These are phyloP conservation scores for Calcarius ornatus DNA, from an alignment of 2,113 vertebrate species.

Conservation along the genomic window DNA sequence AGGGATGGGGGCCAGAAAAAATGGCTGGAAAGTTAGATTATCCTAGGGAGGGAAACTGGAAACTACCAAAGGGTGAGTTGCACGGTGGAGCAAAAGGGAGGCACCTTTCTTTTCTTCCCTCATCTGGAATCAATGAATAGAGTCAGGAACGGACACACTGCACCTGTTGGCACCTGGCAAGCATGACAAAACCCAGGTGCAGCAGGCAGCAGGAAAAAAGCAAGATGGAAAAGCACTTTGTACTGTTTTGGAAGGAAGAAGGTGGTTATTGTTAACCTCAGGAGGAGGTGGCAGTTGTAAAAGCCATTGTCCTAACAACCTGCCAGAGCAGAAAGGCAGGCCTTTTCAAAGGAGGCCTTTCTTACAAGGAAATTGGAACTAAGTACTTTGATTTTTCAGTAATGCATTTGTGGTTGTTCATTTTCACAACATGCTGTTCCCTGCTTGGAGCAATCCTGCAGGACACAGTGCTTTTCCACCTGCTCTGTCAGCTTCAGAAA, in stretches of 20 bases:
- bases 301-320: not conserved
- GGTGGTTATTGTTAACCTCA: not conserved
- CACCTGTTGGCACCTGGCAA: not conserved
- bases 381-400: constrained; percentile 13
- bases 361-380: not conserved
- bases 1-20: not conserved
- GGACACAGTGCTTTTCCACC: not conserved
- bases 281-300: not conserved
- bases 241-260: not conserved
- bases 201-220: not conserved
- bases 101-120: not conserved
- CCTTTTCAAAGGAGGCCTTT: not conserved
- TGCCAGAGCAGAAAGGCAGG: not conserved
- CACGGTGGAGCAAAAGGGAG: fast-evolving
- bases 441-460: not conserved
- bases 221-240: not conserved
- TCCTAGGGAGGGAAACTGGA: not conserved
- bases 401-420: not conserved
- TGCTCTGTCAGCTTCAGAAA: not conserved
- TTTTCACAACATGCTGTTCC: not conserved
- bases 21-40: not conserved
- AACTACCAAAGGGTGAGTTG: not conserved
- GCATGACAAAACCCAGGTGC: not conserved
- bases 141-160: not conserved
- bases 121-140: not conserved